These are phyloP conservation scores for Chelonoidis abingdonii DNA, from an alignment of 2,113 vertebrate genomes.

Conservation along the genomic window DNA sequence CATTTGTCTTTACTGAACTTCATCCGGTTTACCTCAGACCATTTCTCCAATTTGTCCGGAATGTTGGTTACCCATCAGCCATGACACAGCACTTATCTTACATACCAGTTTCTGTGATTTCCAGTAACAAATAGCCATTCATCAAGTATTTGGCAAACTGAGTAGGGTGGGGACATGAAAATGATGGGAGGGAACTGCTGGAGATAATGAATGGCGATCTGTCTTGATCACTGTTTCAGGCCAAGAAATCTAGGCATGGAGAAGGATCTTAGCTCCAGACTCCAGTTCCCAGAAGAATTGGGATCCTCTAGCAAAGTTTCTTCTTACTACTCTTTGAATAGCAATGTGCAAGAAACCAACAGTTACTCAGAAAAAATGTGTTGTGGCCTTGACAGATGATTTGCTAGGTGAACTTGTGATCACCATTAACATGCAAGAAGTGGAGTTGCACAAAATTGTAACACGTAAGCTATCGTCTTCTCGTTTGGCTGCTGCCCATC, in stretches of 20 bases:
- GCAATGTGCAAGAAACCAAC: rapidly evolving
- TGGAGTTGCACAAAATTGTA: not conserved
- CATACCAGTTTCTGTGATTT: not conserved
- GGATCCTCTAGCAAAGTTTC: not conserved
- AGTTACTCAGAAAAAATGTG: not conserved
- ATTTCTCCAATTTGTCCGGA: too few relatives aligned
- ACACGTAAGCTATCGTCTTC: not conserved
- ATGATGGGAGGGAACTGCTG: not conserved
- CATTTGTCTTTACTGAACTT: too few relatives aligned
- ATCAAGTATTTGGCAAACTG: not conserved
- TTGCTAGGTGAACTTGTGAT: not conserved
- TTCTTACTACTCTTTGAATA: not conserved
- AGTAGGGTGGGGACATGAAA: not conserved
- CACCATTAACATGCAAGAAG: rapidly evolving
- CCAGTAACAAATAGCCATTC: not conserved
- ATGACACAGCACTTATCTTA: rapidly evolving
- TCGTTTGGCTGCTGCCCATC: not conserved
- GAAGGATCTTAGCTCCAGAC: not conserved
- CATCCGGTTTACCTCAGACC: too few relatives aligned
- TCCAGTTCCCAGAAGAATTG: not conserved
- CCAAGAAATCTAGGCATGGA: not conserved
- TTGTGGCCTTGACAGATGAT: not conserved
- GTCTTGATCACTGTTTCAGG: not conserved
- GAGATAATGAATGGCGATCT: rapidly evolving
- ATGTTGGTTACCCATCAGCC: not conserved